Evolutionary conservation across 1,140 invertebrate genomes (phyloP).

Genomic region (Drosophila sp.): DNA sequence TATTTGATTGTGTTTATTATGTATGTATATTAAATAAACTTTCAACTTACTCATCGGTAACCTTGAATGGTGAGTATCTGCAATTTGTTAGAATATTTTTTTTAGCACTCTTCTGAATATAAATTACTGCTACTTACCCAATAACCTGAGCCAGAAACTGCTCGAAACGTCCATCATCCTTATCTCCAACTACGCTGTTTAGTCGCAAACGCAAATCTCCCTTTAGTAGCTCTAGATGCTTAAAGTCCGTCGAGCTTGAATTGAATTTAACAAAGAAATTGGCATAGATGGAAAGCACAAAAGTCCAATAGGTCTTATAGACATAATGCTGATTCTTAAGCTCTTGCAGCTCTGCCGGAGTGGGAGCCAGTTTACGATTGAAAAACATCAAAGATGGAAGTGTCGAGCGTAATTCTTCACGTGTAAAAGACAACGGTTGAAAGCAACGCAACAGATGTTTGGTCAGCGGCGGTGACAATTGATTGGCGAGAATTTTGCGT

Average conservation of each 20-base stretch:
- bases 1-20: not conserved
- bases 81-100: not conserved
- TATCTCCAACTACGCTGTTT: conserved; percentile 70
- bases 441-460: conserved; percentile 74
- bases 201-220: conserved; percentile 65
- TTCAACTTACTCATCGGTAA: conserved; percentile 74
- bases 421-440: conserved; percentile 74
- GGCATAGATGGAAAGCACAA: conserved; percentile 78
- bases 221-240: conserved; percentile 66
- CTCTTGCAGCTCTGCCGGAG: conserved; percentile 70
- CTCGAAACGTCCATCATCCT: conserved; percentile 73
- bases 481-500: conserved; percentile 75
- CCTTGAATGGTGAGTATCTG: conserved; percentile 77
- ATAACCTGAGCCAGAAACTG: conserved; percentile 77
- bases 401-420: conserved; percentile 73
- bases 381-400: conserved; percentile 79
- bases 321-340: conserved; percentile 76
- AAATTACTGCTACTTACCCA: conserved; percentile 47
- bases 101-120: not conserved
- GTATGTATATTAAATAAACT: not conserved
- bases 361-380: conserved; percentile 76
- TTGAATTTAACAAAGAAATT: conserved; percentile 79
- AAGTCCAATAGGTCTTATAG: conserved; percentile 82
- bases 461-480: conserved; percentile 70
- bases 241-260: conserved; percentile 60